Evolutionary conservation across 2,797 vertebrate species (phyloP), one percentile per base, ranked within the genome.

Genomic region (Premnoplex brunnescens): DNA sequence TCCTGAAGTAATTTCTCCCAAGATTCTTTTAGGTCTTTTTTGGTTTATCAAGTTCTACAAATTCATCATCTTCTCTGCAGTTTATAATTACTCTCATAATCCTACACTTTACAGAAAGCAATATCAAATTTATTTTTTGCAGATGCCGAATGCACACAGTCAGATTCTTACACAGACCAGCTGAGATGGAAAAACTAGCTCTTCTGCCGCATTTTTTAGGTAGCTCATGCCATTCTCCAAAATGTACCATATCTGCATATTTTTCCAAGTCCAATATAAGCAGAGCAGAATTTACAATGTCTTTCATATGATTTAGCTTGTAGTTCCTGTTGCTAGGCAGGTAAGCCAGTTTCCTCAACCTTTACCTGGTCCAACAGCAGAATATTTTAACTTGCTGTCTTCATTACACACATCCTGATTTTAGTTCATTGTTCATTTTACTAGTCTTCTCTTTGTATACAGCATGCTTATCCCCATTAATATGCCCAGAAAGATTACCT

Each of bases 241-340:
- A 86, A 79, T 8, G 63, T 22, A n/a, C 34, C 6, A 43, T 36
- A 74, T 51, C 68, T 58, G 63, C 9, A 34, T 86, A 74, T 86
- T 92, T 95, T 95, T 60, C 75, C 54, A 93, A 94, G 43, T 12
- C 37, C 76, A 94, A 71, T 81, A 4, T 67, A 79, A 94, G 84
- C n/a, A 52, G 94, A 79, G 41, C 48, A 34, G 23, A 3, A 66
- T 85, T 85, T 71, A 51, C 12, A 55, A n/a, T 36, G 39, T 44
- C 59, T 88, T 92, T 84, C 48, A 27, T 67, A 41, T 78, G 67
- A 43, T 69, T 81, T n/a, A 66, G 32, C 43, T 20, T 68, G 52
- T 72, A 89, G 24, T 51, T 14, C 60, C 14, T 75, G 34, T 88
- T 93, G 90, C 36, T 85, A 79, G 37, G 68, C 75, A 87, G 63